A percentile compares a stretch with the other conserved stretches of the same genome.
Evolutionary conservation across 2,113 vertebrate species (phyloP).

Genomic region (Paraplagusia blochii): DNA sequence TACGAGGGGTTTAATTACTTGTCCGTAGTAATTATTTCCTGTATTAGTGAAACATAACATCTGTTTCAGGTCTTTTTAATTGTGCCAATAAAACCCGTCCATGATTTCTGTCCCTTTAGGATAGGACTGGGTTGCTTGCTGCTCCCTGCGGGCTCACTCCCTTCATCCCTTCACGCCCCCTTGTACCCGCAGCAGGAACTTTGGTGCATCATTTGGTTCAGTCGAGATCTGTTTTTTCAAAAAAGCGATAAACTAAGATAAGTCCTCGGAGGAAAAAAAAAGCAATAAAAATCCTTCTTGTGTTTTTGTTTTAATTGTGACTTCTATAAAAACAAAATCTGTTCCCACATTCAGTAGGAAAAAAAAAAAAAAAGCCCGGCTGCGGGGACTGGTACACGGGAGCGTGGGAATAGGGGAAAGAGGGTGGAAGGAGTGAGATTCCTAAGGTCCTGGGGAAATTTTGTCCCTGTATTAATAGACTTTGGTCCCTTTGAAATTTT

Average conservation of each 20-base stretch:
- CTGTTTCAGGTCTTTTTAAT: constrained; percentile 79
- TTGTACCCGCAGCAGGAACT: constrained; percentile 32
- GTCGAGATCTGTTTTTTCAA: constrained; percentile 18
- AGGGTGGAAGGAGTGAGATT: constrained; percentile 78
- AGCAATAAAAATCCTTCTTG: not conserved
- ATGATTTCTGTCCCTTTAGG: constrained; percentile 77
- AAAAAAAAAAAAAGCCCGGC: too few species aligned
- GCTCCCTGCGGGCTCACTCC: constrained; percentile 66
- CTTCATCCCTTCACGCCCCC: constrained; percentile 22
- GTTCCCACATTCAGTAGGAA: constrained; percentile 40
- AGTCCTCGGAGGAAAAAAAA: not conserved
- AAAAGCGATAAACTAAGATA: not conserved
- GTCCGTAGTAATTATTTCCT: constrained; percentile 78
- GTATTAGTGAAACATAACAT: constrained; percentile 77
- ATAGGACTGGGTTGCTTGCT: constrained; percentile 68
- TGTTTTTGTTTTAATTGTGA: constrained; percentile 40
- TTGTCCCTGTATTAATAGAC: constrained; percentile 85
- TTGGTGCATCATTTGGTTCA: constrained; percentile 40
- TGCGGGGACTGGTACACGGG: constrained; percentile 48
- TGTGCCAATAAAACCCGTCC: constrained; percentile 76
- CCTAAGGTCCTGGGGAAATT: constrained; percentile 79
- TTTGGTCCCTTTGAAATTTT: constrained; percentile 90
- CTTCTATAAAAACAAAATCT: constrained; percentile 34
- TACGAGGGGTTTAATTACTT: constrained; percentile 78
- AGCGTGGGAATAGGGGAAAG: constrained; percentile 75